Base-by-base conservation (phyloP, 2,888 invertebrate species). In the Polydrusus pterygomalis region DNA sequence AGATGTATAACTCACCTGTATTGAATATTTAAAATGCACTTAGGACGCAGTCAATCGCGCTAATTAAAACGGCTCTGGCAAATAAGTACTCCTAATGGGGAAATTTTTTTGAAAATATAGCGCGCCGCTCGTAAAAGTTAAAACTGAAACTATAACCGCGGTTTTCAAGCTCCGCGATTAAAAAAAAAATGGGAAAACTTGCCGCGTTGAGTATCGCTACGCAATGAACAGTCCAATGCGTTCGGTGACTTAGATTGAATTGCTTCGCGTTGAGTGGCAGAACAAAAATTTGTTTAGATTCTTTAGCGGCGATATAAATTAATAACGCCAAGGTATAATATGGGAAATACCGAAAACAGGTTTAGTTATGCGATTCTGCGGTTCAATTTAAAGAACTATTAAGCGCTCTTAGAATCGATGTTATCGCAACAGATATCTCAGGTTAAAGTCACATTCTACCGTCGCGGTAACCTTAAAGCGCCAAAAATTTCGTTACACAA, bases 201-300 rank as follows among this genome's bases (percentile, higher is more conserved):
- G 11, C 58, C 17, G 38, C 58, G 58, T 18, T n/a, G 38, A 60
- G 38, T 60, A 60, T 38, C 38, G 11, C 18, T 60, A 38, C 58
- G 58, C 38, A 8, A 10, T 38, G 58, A 60, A 6, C 38, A 38
- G 58, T 60, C 34, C 38, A 10, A 38, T 38, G 34, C 18, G 58
- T 25, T 13, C 8, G 58, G 38, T 18, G 58, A 17, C 30, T 60
- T 60, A 30, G 17, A 38, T 60, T 11, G 17, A 60, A 60, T 2
- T 38, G 38, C 17, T 38, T 1, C 13, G 8, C 0, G 34, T 34
- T 54, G 10, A 11, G 49, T 51, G 18, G 18, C 49, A 1, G n/a
- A 1, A 43, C 10, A 34, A 43, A 43, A 43, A n/a, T 43, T 1
- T 43, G 43, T 43, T 43, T 6, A n/a, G 1, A 47, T 17, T 47